Conservation (phyloP, 2,888 invertebrate genomes). For the Limulus polyphemus region DNA sequence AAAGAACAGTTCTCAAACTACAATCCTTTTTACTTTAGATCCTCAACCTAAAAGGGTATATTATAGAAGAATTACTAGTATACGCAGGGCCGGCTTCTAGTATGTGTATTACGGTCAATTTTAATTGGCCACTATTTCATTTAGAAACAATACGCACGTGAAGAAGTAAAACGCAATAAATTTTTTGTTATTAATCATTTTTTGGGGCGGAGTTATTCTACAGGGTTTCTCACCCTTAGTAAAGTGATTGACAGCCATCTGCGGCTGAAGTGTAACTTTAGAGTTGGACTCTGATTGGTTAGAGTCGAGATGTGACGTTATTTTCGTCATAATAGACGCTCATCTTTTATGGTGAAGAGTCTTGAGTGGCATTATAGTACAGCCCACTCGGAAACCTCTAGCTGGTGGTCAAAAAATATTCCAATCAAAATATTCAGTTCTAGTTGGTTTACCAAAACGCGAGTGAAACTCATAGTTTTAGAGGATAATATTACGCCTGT, state of each 20-base stretch:
- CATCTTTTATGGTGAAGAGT: constrained; percentile 28
- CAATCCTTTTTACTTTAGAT: too few relatives aligned
- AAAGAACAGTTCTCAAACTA: too few relatives aligned
- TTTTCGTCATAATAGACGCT: constrained; percentile 27
- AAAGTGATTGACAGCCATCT: constrained; percentile 26
- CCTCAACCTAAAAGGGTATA: too few relatives aligned
- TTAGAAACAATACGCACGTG: too few relatives aligned
- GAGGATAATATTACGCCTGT: constrained; percentile 21
- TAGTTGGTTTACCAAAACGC: constrained; percentile 15
- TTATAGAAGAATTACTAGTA: too few relatives aligned
- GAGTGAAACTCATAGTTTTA: constrained; percentile 19
- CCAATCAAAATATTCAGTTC: constrained; percentile 29
- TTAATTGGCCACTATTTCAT: too few relatives aligned
- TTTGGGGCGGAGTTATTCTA: constrained; percentile 5
- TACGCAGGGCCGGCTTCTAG: too few relatives aligned
- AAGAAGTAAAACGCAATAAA: too few relatives aligned
- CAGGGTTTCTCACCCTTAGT: constrained; percentile 23
- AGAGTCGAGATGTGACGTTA: constrained; percentile 19
- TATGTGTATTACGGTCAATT: too few relatives aligned
- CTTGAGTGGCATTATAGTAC: constrained; percentile 29
- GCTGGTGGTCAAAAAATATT: constrained; percentile 28
- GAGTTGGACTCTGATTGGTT: constrained; percentile 18
- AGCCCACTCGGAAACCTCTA: constrained; percentile 28
- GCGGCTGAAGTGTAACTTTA: constrained; percentile 21
- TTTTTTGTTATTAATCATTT: constrained; percentile 15